These are phyloP conservation scores for Cariama cristata DNA, from an alignment of 2,113 vertebrate genomes.

Conservation along the genomic window DNA sequence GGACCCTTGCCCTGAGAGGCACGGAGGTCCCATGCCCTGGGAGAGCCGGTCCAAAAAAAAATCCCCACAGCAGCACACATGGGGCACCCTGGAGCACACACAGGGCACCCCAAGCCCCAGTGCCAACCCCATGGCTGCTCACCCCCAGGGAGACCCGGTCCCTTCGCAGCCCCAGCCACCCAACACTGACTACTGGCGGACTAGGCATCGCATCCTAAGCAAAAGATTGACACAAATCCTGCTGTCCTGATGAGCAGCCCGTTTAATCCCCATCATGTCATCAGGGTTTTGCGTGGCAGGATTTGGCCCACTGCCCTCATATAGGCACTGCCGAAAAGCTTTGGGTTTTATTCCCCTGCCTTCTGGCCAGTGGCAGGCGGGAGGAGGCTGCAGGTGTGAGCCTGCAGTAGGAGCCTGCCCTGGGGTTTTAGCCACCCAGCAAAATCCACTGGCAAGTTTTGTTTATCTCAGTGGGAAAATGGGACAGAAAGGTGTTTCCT, in stretches of 20 bases:
- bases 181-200: neutral
- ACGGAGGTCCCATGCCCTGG: fast-evolving
- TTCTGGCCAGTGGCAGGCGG: neutral
- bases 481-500: neutral
- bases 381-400: neutral
- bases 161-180: neutral
- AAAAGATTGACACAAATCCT: neutral
- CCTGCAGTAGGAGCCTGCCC: neutral
- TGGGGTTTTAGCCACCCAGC: neutral
- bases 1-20: neutral
- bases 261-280: neutral
- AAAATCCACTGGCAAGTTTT: neutral
- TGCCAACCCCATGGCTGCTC: neutral
- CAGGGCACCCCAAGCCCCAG: neutral
- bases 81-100: neutral
- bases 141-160: fast-evolving
- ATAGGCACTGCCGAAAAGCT: neutral
- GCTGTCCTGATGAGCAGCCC: neutral
- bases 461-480: neutral
- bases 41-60: too few species aligned
- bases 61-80: fast-evolving
- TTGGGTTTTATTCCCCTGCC: neutral
- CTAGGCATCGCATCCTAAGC: neutral
- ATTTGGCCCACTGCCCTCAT: neutral
- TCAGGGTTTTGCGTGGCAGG: neutral